phyloP scores from a whole-genome alignment of 1,140 invertebrate species.

The Frieseomelitta varia region DNA sequence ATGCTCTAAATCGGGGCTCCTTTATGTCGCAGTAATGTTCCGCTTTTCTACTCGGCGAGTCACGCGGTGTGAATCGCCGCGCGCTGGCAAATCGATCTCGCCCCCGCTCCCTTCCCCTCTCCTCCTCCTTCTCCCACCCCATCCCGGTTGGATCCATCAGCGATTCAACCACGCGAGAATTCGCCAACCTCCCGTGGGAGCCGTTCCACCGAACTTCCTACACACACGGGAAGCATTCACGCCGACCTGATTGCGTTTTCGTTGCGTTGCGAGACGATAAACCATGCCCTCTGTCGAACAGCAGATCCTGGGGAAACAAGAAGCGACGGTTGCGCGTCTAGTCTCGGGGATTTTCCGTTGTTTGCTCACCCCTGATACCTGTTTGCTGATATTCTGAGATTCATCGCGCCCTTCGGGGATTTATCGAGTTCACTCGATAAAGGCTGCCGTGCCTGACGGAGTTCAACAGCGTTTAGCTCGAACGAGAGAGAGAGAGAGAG shows the following conservation, averaged over 20 bases:
- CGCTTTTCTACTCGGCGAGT: neutral
- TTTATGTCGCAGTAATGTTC: neutral
- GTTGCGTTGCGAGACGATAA: slow-evolving; percentile 4
- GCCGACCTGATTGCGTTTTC: slow-evolving; percentile 2
- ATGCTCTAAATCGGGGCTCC: neutral
- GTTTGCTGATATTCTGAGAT: neutral
- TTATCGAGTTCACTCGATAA: too few relatives aligned
- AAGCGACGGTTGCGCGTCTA: neutral
- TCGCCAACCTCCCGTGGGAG: neutral
- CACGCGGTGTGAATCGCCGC: neutral
- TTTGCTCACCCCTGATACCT: neutral
- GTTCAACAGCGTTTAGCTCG: too few relatives aligned
- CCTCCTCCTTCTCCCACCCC: too few relatives aligned
- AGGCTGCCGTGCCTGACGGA: too few relatives aligned
- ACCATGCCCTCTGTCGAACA: neutral
- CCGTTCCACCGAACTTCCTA: neutral
- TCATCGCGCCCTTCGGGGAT: neutral
- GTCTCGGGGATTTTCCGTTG: neutral
- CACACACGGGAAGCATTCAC: neutral
- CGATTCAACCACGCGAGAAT: slow-evolving; percentile 1
- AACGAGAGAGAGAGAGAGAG: too few relatives aligned
- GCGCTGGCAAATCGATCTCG: neutral
- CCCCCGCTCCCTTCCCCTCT: neutral
- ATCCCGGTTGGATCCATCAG: neutral
- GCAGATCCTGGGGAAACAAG: neutral